Evolutionary conservation across 1,140 invertebrate species (phyloP).

Genomic region (Apis florea): DNA sequence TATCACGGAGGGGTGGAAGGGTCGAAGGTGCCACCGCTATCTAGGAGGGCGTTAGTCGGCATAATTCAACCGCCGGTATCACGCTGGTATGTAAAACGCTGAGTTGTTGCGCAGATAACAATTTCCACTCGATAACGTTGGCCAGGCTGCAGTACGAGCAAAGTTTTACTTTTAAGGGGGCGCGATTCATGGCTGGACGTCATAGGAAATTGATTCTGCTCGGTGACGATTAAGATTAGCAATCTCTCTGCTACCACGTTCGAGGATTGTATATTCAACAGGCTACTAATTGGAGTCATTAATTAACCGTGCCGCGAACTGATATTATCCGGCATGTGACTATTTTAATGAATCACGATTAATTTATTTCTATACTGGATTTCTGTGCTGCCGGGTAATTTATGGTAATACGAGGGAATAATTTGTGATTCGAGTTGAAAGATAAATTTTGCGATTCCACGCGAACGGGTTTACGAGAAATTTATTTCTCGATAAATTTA

Average conservation of each 20-base stretch:
- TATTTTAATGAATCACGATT: not conserved
- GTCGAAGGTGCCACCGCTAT: slow-evolving; percentile 8
- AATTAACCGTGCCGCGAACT: not conserved
- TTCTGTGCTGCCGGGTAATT: not conserved
- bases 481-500: too few species aligned
- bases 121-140: slow-evolving; percentile 13
- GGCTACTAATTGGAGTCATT: slow-evolving; percentile 17
- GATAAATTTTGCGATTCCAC: too few species aligned
- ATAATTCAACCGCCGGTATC: slow-evolving; percentile 65
- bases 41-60: slow-evolving; percentile 56
- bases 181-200: not conserved
- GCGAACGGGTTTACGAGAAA: too few species aligned
- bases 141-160: too few species aligned
- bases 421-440: too few species aligned
- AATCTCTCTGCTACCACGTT: not conserved
- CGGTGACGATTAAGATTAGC: slow-evolving; percentile 7
- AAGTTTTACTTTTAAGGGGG: not conserved
- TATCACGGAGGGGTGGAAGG: not conserved
- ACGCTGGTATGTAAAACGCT: slow-evolving; percentile 69
- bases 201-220: slow-evolving; percentile 13
- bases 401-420: not conserved
- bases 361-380: not conserved
- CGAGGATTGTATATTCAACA: not conserved
- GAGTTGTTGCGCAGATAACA: slow-evolving; percentile 58
- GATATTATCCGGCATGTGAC: not conserved